These are phyloP conservation scores for Solenopsis fugax DNA, from an alignment of 1,140 invertebrate genomes.

Conservation along the genomic window DNA sequence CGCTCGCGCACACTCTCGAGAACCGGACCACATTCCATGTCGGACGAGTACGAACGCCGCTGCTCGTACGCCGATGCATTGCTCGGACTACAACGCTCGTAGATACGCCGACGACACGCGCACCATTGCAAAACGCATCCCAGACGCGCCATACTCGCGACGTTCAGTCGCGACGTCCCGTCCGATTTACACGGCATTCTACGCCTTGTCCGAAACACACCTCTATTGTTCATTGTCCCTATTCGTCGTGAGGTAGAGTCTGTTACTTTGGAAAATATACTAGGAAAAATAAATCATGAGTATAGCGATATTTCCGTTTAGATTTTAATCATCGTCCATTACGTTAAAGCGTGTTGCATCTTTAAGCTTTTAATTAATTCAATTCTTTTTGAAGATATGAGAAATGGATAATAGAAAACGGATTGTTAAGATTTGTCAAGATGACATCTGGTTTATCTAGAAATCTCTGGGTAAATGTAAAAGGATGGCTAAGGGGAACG, in stretches of 20 bases:
- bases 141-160: conserved; percentile 19
- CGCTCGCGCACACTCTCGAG: conserved; percentile 71
- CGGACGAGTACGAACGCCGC: conserved; percentile 79
- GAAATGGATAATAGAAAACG: conserved; percentile 43
- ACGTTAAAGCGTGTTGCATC: background rate
- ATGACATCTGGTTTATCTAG: conserved; percentile 57
- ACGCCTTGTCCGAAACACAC: background rate
- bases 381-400: background rate
- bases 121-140: conserved; percentile 41
- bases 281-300: background rate
- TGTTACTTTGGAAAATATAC: background rate
- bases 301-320: background rate
- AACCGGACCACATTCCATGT: conserved; percentile 85
- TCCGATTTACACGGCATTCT: background rate
- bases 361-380: background rate
- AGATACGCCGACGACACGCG: conserved; percentile 72
- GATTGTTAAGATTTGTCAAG: conserved; percentile 44
- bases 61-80: conserved; percentile 78
- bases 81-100: conserved; percentile 77
- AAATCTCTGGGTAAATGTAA: conserved; percentile 61
- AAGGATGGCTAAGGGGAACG: conserved; percentile 32
- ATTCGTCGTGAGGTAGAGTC: background rate
- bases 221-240: background rate
- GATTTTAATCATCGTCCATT: background rate
- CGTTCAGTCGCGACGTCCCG: background rate